A percentile compares a stretch with the other conserved stretches of the same genome.
Evolutionary conservation across 2,888 invertebrate species (phyloP).

Genomic region (Suillia variegata): DNA sequence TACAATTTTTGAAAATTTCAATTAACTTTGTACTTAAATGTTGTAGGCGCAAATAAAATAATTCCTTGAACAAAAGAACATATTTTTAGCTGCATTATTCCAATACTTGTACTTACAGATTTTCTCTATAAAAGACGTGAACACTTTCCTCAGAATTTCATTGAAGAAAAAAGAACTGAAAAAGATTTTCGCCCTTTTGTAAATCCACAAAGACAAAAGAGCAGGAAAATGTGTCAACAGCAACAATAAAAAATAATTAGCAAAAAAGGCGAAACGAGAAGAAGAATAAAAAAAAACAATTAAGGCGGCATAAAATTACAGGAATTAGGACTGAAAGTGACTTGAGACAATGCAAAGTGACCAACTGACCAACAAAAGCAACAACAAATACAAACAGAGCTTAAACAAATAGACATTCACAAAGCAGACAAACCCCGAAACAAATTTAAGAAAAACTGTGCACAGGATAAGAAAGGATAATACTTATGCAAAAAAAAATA

Average conservation of each 20-base stretch:
- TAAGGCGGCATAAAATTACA: not conserved
- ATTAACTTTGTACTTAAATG: no score
- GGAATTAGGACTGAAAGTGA: not conserved
- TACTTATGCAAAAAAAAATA: no score
- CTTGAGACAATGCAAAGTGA: not conserved
- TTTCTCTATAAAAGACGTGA: no score
- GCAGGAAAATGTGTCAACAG: slow-evolving; percentile 6
- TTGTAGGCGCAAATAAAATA: no score
- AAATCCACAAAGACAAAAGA: not conserved
- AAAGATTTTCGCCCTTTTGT: no score
- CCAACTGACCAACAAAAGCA: not conserved
- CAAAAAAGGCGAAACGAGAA: slow-evolving; percentile 5
- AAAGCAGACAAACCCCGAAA: not conserved
- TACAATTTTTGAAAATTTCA: no score
- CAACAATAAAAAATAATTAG: slow-evolving; percentile 3
- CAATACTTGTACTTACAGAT: no score
- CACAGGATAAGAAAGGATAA: not conserved
- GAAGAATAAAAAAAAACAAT: not conserved
- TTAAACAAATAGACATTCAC: not conserved
- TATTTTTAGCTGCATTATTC: no score
- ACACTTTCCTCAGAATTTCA: no score
- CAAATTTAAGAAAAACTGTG: not conserved
- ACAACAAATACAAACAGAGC: not conserved
- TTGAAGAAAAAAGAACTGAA: no score
- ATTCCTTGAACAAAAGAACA: no score